phyloP scores from a whole-genome alignment of 2,113 vertebrate species.

The Aythya baeri region DNA sequence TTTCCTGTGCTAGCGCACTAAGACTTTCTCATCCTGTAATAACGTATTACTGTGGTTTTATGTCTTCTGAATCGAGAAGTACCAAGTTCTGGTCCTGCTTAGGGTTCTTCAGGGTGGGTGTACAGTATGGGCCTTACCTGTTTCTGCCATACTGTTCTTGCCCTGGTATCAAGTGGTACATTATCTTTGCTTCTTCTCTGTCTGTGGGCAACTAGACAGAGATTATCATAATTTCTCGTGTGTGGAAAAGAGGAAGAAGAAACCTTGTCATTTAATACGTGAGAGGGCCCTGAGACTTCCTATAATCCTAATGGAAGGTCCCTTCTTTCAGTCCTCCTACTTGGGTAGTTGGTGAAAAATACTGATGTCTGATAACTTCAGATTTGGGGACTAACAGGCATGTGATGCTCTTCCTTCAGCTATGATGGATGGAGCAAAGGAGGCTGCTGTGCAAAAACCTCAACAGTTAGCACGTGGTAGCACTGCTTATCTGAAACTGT shows the following conservation, averaged over 20 bases:
- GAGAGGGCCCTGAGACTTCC: background rate
- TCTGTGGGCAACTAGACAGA: background rate
- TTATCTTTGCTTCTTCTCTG: background rate
- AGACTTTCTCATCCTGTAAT: fast-evolving
- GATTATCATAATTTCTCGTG: background rate
- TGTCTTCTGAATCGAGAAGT: background rate
- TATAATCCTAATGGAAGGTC: background rate
- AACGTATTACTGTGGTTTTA: fast-evolving
- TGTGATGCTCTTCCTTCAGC: background rate
- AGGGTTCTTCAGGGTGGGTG: background rate
- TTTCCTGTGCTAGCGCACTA: background rate
- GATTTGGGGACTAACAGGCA: no score
- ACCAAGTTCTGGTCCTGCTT: background rate
- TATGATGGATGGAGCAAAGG: background rate
- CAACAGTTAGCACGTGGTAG: background rate
- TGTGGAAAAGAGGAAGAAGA: background rate
- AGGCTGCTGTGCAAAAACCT: background rate
- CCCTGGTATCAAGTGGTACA: background rate
- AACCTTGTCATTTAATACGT: background rate
- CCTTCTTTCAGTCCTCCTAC: background rate
- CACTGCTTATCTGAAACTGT: fast-evolving
- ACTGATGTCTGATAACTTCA: background rate
- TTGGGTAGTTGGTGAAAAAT: background rate
- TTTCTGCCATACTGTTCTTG: background rate
- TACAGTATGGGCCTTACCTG: background rate